Percentiles rank a stretch among this genome's conserved stretches.
Conservation (phyloP, 2,888 invertebrate species). For the Argyresthia albistria region DNA sequence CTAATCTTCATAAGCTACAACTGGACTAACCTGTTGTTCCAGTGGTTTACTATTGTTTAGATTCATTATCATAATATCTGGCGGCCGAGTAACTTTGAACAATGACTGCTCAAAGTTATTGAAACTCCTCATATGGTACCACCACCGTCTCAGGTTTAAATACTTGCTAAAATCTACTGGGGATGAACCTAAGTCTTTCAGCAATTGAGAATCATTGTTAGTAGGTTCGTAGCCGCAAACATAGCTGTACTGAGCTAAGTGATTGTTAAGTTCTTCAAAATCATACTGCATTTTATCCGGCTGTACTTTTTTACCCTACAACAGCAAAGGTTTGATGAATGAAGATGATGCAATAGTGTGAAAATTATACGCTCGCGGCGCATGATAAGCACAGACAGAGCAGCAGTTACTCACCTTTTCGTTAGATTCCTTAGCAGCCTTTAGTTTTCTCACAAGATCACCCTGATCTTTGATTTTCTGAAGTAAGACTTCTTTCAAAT, state of each 20-base stretch:
- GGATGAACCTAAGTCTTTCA: constrained; percentile 30
- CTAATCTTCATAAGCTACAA: not conserved
- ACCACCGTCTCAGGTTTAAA: constrained; percentile 72
- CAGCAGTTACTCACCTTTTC: constrained; percentile 74
- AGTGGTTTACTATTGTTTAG: constrained; percentile 26
- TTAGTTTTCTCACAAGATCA: constrained; percentile 85
- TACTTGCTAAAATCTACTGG: constrained; percentile 44
- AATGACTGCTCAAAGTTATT: constrained; percentile 54
- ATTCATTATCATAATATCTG: constrained; percentile 25
- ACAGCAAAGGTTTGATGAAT: constrained; percentile 20
- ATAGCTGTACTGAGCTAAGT: constrained; percentile 70
- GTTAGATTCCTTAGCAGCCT: constrained; percentile 83
- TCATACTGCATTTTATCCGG: constrained; percentile 19
- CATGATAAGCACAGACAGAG: not conserved
- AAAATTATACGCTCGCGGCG: constrained; percentile 1
- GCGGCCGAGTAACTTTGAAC: constrained; percentile 40
- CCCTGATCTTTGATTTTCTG: constrained; percentile 76
- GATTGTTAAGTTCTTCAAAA: constrained; percentile 43
- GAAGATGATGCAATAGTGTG: constrained; percentile 26
- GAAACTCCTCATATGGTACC: constrained; percentile 74
- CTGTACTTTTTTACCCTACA: constrained; percentile 37
- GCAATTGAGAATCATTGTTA: constrained; percentile 55
- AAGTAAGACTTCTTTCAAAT: constrained; percentile 40
- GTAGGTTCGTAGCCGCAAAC: constrained; percentile 69
- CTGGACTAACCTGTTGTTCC: constrained; percentile 45